These are phyloP conservation scores for Pan troglodytes DNA, from an alignment of 2,113 vertebrate species.

Conservation along the genomic window NHGRI_mPanTro3-v2.1_pri NC_072410.2:118239501-118240000, in stretches of 20 bases:
- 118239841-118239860: neutral
- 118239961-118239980: neutral
- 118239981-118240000: neutral
- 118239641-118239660: neutral
- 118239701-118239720: rapidly evolving
- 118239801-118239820: neutral
- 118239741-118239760: neutral
- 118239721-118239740: neutral
- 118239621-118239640: neutral
- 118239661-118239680: rapidly evolving
- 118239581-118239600: rapidly evolving
- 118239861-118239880: neutral
- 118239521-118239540: neutral
- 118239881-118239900: neutral
- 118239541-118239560: neutral
- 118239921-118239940: neutral
- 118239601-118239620: no score
- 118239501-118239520: neutral
- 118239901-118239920: neutral
- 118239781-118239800: neutral
- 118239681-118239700: neutral
- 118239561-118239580: no score
- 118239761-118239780: neutral
- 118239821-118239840: neutral
- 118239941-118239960: neutral